Percentiles rank a stretch among this genome's conserved stretches.
Evolutionary conservation across 2,888 invertebrate genomes (phyloP).

Genomic region (Leptinotarsa rubiginosa): DNA sequence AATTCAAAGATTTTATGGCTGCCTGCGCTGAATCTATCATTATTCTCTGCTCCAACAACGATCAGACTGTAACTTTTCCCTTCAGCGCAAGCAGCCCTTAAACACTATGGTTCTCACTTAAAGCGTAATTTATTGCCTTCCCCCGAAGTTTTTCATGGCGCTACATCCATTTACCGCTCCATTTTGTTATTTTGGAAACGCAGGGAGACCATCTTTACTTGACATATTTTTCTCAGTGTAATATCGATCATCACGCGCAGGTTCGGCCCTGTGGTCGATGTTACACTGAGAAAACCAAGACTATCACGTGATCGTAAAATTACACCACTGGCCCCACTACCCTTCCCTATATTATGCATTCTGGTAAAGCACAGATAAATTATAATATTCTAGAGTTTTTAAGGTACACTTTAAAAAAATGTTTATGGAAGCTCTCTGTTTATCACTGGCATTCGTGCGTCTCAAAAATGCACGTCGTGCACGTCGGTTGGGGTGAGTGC

Average conservation of each 20-base stretch:
- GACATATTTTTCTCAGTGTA: background rate
- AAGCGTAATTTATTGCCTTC: constrained; percentile 67
- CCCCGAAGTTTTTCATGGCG: constrained; percentile 59
- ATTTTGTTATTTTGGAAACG: constrained; percentile 20
- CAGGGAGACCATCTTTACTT: background rate
- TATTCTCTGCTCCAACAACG: background rate
- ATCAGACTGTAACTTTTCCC: background rate
- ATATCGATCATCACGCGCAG: background rate
- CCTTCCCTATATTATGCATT: constrained; percentile 31
- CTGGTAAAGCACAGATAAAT: constrained; percentile 44
- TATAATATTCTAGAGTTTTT: constrained; percentile 34
- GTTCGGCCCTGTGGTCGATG: background rate
- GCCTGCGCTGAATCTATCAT: background rate
- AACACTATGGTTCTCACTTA: constrained; percentile 52
- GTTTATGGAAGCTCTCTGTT: constrained; percentile 48
- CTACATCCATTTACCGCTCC: constrained; percentile 42
- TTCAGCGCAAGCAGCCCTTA: constrained; percentile 38
- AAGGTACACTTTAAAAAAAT: constrained; percentile 46
- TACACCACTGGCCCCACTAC: constrained; percentile 8
- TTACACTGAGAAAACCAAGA: constrained; percentile 1
- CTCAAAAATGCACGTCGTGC: constrained; percentile 83
- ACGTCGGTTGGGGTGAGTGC: constrained; percentile 89
- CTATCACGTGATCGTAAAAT: background rate
- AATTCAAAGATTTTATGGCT: constrained; percentile 3
- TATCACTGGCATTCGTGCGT: constrained; percentile 47